phyloP scores from a whole-genome alignment of 1,140 invertebrate species.

The Goniozus legneri region DNA sequence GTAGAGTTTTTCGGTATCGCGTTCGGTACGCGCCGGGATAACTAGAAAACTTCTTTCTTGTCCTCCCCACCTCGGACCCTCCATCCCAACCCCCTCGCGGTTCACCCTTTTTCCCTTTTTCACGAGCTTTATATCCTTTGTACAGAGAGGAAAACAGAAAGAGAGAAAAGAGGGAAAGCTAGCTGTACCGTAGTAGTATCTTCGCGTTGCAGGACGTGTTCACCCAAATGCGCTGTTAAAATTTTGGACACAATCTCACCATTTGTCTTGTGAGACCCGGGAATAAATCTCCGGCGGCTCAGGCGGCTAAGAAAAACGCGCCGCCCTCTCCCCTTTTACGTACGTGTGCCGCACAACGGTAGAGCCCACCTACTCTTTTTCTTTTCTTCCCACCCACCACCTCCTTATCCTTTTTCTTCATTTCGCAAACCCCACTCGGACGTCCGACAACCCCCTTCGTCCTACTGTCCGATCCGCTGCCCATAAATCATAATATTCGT shows the following conservation, averaged over 20 bases:
- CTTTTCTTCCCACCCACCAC: constrained; percentile 22
- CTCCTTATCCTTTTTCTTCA: constrained; percentile 38
- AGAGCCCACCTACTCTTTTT: constrained; percentile 26
- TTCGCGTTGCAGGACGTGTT: constrained; percentile 42
- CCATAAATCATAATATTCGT: constrained; percentile 54
- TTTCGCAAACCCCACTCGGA: constrained; percentile 29
- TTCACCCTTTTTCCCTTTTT: constrained; percentile 13
- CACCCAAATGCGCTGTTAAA: constrained; percentile 57
- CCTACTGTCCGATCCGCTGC: constrained; percentile 41
- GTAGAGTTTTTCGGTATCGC: constrained; percentile 33
- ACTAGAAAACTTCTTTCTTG: constrained; percentile 52
- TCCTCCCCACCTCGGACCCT: constrained; percentile 14
- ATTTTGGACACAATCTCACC: constrained; percentile 57
- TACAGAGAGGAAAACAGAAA: constrained; percentile 9
- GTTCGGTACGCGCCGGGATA: constrained; percentile 39
- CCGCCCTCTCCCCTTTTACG: constrained; percentile 39
- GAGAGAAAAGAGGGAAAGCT: constrained; percentile 4
- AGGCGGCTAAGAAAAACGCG: constrained; percentile 55
- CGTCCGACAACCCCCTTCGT: not conserved
- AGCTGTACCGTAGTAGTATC: constrained; percentile 31
- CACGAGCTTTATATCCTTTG: constrained; percentile 6
- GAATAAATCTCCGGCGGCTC: constrained; percentile 55
- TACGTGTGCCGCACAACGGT: constrained; percentile 19
- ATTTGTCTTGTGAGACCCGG: constrained; percentile 53
- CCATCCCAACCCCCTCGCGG: constrained; percentile 11